Evolutionary conservation across 2,113 vertebrate species (phyloP), one percentile per base, ranked within the genome.

Genomic region (Odocoileus hemionus): DNA sequence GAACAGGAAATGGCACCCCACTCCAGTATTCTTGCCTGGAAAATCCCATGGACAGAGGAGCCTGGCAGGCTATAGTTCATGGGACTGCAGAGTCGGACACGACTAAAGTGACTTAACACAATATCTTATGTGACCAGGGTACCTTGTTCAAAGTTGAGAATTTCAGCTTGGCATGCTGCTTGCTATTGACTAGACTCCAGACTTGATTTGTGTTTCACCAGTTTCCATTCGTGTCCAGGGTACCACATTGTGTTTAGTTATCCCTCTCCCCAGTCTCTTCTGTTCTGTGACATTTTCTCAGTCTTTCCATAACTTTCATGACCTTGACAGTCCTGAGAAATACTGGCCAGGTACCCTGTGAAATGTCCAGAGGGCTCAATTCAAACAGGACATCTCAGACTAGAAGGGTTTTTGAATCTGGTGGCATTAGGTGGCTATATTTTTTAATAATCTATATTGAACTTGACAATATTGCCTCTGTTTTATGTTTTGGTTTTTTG

Each of bases 211-310:
- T 11, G n/a, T 91, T 30, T 90, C 61, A 33, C 55, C 61, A 25
- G 16, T 60, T 91, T 45, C 25, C 25, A 55, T 43, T 16, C 6
- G 2, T 30, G 28, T 76, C 19, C 61, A 47, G 19, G 78, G 25
- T 4, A 39, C 50, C 16, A 7, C 26, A 33, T 0, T 3, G 21
- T 26, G 2, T 33, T 12, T 14, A 21, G 23, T 6, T 60, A 23
- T 67, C 7, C 30, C 5, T n/a, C 82, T 91, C 21, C 6, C 43
- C 50, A 70, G n/a, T 50, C 23, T 89, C 67, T 79, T 91, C 30
- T 45, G 61, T 9, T 33, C 28, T 70, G 52, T 57, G 76, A n/a
- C 82, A 36, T 10, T 39, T 89, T 76, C 52, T 96, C 39, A 3
- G 13, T 80, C 28, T 47, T 76, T 60, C 19, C 5, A 89, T 33